These are phyloP conservation scores for Phocides pigmalion DNA, from an alignment of 1,140 invertebrate genomes.

Conservation along the genomic window DNA sequence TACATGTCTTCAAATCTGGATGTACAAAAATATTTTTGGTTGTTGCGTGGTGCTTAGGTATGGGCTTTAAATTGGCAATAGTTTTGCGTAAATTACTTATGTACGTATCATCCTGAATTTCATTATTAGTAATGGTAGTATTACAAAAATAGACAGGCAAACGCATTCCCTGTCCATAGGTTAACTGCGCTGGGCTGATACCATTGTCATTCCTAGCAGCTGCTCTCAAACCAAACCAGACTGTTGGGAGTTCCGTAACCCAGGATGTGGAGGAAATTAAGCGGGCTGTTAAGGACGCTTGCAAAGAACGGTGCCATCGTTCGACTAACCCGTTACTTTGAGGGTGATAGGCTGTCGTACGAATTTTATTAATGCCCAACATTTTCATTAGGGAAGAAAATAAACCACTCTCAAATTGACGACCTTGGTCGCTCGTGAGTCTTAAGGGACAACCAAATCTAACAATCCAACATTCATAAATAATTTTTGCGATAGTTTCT, in stretches of 20 bases:
- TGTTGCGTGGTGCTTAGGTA: no score
- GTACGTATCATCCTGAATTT: no score
- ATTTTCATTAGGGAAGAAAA: no score
- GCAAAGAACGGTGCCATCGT: slow-evolving; percentile 26
- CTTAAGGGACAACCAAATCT: slow-evolving; percentile 18
- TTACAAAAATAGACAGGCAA: no score
- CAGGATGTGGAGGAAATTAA: slow-evolving; percentile 21
- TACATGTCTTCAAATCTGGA: no score
- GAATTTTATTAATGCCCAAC: slow-evolving; percentile 19
- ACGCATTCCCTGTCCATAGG: no score
- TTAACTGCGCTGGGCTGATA: slow-evolving; percentile 26
- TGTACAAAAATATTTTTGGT: no score
- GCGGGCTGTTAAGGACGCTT: slow-evolving; percentile 16
- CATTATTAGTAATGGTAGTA: no score
- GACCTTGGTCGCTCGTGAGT: slow-evolving; percentile 5
- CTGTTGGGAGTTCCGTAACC: slow-evolving; percentile 26
- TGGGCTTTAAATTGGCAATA: no score
- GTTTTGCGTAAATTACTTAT: no score
- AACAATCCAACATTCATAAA: slow-evolving; percentile 8
- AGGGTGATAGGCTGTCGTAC: slow-evolving; percentile 28
- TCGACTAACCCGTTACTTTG: slow-evolving; percentile 25
- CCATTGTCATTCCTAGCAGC: slow-evolving; percentile 11
- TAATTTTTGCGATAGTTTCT: slow-evolving; percentile 3
- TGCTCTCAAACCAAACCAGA: slow-evolving; percentile 27
- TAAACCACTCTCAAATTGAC: no score